Conservation (phyloP, 2,113 vertebrate species). For the Scophthalmus maximus region DNA sequence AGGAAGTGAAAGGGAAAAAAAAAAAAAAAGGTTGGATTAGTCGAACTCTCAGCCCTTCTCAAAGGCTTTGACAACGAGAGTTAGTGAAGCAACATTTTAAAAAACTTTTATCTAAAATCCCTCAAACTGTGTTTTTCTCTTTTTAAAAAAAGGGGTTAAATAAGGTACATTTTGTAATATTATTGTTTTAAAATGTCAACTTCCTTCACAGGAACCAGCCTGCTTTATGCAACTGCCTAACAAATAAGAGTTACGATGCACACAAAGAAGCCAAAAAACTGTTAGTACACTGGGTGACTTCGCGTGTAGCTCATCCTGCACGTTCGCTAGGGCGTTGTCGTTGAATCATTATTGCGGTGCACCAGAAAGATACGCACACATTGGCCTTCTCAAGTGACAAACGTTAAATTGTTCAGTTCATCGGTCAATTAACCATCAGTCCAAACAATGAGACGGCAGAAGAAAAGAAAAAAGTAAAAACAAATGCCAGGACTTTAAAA, state of each 20-base stretch:
- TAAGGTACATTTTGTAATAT: slow-evolving; percentile 58
- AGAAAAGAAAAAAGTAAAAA: slow-evolving; percentile 71
- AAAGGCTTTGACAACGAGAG: slow-evolving; percentile 85
- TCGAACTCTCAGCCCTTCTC: slow-evolving; percentile 74
- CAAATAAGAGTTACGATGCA: slow-evolving; percentile 54
- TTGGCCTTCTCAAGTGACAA: slow-evolving; percentile 72
- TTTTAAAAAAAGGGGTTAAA: slow-evolving; percentile 76
- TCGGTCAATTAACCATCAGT: slow-evolving; percentile 66
- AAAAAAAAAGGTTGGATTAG: slow-evolving; percentile 61
- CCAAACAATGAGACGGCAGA: slow-evolving; percentile 68
- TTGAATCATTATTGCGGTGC: slow-evolving; percentile 67
- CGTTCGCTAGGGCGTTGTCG: slow-evolving; percentile 48
- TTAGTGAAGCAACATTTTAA: slow-evolving; percentile 82
- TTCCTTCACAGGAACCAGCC: slow-evolving; percentile 90
- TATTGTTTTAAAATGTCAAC: slow-evolving; percentile 78
- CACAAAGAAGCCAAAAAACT: slow-evolving; percentile 51
- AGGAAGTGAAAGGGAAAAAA: slow-evolving; percentile 57
- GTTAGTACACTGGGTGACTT: slow-evolving; percentile 33
- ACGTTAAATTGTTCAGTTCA: slow-evolving; percentile 64
- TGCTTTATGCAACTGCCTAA: slow-evolving; percentile 76
- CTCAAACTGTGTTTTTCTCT: slow-evolving; percentile 61
- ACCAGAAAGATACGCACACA: slow-evolving; percentile 63
- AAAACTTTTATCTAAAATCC: slow-evolving; percentile 62
- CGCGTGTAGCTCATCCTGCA: slow-evolving; percentile 50
- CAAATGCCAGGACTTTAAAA: slow-evolving; percentile 72